phyloP scores from a whole-genome alignment of 2,888 invertebrate genomes.

The Acronicta alni region DNA sequence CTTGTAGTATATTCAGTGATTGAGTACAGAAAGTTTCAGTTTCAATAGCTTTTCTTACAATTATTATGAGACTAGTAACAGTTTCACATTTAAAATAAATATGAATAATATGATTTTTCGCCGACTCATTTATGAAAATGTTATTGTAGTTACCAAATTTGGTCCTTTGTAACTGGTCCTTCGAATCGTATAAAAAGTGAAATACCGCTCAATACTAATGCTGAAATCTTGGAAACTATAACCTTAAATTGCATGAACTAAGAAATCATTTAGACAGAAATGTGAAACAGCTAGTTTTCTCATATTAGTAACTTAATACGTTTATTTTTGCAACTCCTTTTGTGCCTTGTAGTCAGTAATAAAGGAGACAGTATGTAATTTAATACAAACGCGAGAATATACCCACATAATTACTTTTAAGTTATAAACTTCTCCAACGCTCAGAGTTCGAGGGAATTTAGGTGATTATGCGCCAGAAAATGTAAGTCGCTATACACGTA shows the following conservation, averaged over 20 bases:
- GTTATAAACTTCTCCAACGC: neutral
- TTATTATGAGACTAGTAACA: no score
- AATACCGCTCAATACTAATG: no score
- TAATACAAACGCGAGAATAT: neutral
- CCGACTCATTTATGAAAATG: no score
- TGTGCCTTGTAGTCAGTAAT: neutral
- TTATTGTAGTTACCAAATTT: no score
- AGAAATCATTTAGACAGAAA: no score
- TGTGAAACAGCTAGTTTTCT: no score
- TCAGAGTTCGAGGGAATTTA: neutral
- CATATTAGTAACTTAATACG: neutral
- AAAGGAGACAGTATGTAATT: conserved; percentile 1
- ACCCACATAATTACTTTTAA: conserved; percentile 1
- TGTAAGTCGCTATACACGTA: neutral
- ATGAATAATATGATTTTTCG: no score
- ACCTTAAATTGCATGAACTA: no score
- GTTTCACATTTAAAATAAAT: no score
- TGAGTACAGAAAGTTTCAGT: neutral
- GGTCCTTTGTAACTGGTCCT: neutral
- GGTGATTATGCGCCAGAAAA: neutral
- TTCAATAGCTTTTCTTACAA: neutral
- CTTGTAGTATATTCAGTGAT: neutral
- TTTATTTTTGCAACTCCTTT: neutral
- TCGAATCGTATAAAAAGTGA: neutral
- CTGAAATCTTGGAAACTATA: no score